Conservation (phyloP, 2,888 invertebrate genomes). For the Drosophila fulvimacula region DNA sequence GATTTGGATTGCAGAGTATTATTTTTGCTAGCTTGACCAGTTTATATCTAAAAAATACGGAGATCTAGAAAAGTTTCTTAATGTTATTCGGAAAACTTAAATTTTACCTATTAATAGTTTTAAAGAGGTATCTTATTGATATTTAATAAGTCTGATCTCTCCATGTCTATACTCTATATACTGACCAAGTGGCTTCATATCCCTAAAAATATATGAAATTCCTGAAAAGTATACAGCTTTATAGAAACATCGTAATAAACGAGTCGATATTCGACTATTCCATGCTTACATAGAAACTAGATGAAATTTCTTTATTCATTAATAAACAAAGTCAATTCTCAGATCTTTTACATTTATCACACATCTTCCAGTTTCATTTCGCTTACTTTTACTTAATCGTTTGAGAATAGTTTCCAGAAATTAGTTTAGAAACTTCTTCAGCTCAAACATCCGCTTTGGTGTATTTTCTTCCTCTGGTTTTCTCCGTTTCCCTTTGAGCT, state of each 20-base stretch:
- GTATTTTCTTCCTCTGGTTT: background rate
- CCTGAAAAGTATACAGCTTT: background rate
- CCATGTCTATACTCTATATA: too few relatives aligned
- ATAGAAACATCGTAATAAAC: background rate
- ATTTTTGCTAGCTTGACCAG: too few relatives aligned
- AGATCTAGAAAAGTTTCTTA: background rate
- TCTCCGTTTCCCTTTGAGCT: constrained; percentile 10
- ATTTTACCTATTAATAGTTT: too few relatives aligned
- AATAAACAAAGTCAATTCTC: background rate
- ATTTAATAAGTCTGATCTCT: too few relatives aligned
- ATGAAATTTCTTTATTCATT: background rate
- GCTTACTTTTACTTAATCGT: constrained; percentile 1
- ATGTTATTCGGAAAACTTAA: too few relatives aligned
- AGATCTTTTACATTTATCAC: background rate
- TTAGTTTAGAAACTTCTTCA: constrained; percentile 8
- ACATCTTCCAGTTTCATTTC: background rate
- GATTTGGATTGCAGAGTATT: too few relatives aligned
- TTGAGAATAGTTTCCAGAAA: constrained; percentile 1
- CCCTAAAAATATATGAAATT: background rate
- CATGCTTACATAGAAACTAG: background rate
- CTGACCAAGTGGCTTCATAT: too few relatives aligned
- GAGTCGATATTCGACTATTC: background rate
- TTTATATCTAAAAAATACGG: background rate
- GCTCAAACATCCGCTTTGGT: constrained; percentile 6
- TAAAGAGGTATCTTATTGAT: too few relatives aligned